Conservation (phyloP, 2,113 vertebrate species). For the Triplophysa rosa region DNA sequence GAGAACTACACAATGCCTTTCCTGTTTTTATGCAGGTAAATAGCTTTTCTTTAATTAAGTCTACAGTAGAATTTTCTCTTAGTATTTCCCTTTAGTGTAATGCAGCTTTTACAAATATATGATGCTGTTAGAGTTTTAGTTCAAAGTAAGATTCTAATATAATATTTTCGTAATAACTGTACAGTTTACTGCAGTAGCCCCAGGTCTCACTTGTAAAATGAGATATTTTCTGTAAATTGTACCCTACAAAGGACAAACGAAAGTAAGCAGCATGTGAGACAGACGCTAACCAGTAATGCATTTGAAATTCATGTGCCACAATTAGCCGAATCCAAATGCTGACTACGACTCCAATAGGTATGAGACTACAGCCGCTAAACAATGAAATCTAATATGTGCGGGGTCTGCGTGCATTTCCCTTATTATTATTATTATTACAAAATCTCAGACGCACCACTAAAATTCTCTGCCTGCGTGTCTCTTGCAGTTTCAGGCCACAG, state of each 20-base stretch:
- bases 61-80: too few species aligned
- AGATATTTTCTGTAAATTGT: background rate
- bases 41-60: conserved; percentile 1
- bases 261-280: conserved; percentile 1
- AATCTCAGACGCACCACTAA: conserved; percentile 83
- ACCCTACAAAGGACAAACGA: background rate
- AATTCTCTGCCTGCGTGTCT: conserved; percentile 70
- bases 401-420: conserved; percentile 84
- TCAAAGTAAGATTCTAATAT: too few species aligned
- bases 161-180: too few species aligned
- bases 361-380: conserved; percentile 81
- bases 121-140: too few species aligned
- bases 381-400: conserved; percentile 83
- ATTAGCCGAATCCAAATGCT: conserved; percentile 83
- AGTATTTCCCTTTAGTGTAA: too few species aligned
- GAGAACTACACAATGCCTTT: background rate
- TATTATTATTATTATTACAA: conserved; percentile 93
- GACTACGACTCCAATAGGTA: conserved; percentile 83
- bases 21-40: conserved; percentile 17
- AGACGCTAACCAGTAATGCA: conserved; percentile 48
- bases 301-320: conserved; percentile 85
- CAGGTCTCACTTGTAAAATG: too few species aligned
- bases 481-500: conserved; percentile 82
- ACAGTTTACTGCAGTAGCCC: too few species aligned
- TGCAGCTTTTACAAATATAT: too few species aligned